phyloP scores from a whole-genome alignment of 2,113 vertebrate genomes.

The Callorhinus ursinus region DNA sequence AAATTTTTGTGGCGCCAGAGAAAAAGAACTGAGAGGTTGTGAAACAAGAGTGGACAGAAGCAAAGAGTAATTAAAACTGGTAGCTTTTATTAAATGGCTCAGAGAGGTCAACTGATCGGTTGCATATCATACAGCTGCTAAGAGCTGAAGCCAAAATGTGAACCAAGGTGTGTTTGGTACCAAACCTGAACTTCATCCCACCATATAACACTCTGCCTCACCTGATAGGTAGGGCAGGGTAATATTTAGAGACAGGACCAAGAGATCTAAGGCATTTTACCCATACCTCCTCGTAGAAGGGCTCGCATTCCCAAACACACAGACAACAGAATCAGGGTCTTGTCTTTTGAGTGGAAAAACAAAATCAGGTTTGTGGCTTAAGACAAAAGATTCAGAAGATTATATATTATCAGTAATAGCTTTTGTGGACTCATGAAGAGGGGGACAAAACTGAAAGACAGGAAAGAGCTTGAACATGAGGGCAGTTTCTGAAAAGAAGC shows the following conservation, averaged over 20 bases:
- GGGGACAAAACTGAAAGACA: background rate
- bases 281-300: background rate
- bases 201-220: background rate
- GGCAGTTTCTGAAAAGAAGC: background rate
- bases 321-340: background rate
- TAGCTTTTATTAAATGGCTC: background rate
- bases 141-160: background rate
- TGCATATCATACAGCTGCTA: background rate
- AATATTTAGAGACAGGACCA: background rate
- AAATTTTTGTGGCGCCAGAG: background rate
- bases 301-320: background rate
- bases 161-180: background rate
- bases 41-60: background rate
- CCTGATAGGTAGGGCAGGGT: background rate
- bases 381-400: conserved; percentile 4
- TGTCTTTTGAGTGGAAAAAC: background rate
- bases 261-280: background rate
- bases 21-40: background rate
- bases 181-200: background rate
- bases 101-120: background rate
- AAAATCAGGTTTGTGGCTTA: background rate
- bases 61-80: background rate
- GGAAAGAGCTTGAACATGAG: background rate
- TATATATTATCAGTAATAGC: background rate
- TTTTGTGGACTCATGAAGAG: background rate